Conservation (phyloP, 2,888 invertebrate genomes). For the Drosophila maculinotata region DNA sequence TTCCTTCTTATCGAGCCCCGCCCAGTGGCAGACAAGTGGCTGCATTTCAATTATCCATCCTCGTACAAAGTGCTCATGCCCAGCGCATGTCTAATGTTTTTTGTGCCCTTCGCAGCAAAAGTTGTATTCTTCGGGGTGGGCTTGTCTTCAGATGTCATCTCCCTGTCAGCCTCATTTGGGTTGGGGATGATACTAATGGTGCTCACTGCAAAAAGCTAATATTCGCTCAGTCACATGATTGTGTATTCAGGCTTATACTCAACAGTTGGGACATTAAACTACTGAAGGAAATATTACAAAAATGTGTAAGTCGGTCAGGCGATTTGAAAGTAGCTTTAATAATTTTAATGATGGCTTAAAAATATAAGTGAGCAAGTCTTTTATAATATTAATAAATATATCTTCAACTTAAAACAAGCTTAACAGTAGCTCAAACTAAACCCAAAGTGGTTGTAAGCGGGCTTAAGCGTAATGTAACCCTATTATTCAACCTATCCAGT, state of each 20-base stretch:
- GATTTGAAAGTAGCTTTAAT: background rate
- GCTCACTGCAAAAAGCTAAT: background rate
- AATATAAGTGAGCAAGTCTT: too few relatives aligned
- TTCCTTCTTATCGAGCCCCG: background rate
- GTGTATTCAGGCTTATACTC: background rate
- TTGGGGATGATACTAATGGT: background rate
- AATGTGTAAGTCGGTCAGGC: background rate
- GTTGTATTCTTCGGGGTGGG: slow-evolving; percentile 4
- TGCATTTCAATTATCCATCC: slow-evolving; percentile 70
- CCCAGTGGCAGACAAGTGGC: slow-evolving; percentile 43
- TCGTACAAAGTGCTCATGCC: slow-evolving; percentile 6
- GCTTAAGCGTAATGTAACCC: too few relatives aligned
- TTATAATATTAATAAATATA: too few relatives aligned
- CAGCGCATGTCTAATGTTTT: slow-evolving; percentile 32
- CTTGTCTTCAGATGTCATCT: background rate
- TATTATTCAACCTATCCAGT: too few relatives aligned
- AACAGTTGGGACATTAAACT: background rate
- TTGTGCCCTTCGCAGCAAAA: slow-evolving; percentile 9
- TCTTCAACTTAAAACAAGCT: too few relatives aligned
- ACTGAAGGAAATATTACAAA: background rate
- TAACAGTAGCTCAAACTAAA: too few relatives aligned
- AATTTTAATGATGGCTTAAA: too few relatives aligned
- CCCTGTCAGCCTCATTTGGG: slow-evolving; percentile 10
- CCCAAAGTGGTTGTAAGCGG: too few relatives aligned
- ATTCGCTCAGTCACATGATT: background rate